phyloP scores from a whole-genome alignment of 2,888 invertebrate species.

The Idaea aversata region DNA sequence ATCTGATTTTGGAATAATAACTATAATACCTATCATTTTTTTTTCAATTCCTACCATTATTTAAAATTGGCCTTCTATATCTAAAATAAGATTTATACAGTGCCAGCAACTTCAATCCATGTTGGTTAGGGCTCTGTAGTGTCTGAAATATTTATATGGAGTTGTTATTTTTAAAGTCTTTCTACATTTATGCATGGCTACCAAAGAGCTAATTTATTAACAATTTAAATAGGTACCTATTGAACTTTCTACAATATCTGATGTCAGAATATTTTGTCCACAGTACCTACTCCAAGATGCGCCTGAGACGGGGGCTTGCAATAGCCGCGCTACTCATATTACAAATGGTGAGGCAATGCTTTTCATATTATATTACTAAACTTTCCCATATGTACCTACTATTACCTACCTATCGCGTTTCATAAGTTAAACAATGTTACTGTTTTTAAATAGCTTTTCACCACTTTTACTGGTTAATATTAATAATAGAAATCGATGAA shows the following conservation, averaged over 20 bases:
- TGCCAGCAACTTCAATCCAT: too few species aligned
- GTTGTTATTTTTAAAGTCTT: too few species aligned
- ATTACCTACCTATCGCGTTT: constrained; percentile 3
- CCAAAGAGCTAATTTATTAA: neutral
- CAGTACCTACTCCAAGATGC: constrained; percentile 61
- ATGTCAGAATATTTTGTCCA: constrained; percentile 44
- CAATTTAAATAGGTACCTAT: neutral
- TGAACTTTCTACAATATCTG: constrained; percentile 6
- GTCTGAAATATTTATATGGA: too few species aligned
- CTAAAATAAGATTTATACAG: too few species aligned
- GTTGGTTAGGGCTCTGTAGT: too few species aligned
- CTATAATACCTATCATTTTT: too few species aligned
- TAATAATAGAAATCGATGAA: neutral
- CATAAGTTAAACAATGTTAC: neutral
- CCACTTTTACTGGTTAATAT: constrained; percentile 11
- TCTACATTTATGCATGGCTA: too few species aligned
- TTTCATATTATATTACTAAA: constrained; percentile 16
- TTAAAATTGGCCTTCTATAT: too few species aligned
- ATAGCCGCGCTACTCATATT: constrained; percentile 69
- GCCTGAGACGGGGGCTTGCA: constrained; percentile 58
- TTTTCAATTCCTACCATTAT: too few species aligned
- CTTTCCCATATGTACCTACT: constrained; percentile 16
- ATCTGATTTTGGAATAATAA: too few species aligned
- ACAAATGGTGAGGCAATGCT: constrained; percentile 61
- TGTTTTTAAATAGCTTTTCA: constrained; percentile 13